Percentiles rank a stretch among this genome's conserved stretches.
Evolutionary conservation across 1,140 invertebrate genomes (phyloP).

Genomic region (Aradophagus sp.): DNA sequence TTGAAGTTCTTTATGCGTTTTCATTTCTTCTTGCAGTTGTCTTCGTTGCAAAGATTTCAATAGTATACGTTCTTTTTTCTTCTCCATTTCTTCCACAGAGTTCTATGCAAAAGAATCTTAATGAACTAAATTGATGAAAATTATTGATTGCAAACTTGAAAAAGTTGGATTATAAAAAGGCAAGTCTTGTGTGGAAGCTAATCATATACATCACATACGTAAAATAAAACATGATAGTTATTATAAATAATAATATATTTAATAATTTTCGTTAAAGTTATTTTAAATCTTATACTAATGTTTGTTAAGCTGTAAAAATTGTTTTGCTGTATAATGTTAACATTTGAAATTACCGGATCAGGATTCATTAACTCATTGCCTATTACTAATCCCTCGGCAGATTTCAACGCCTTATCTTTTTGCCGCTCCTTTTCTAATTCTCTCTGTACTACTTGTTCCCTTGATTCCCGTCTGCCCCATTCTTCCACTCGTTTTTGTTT

Average conservation of each 20-base stretch:
- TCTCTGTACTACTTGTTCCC: constrained; percentile 66
- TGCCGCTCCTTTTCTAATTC: constrained; percentile 70
- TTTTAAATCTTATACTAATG: too few relatives aligned
- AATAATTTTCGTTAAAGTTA: too few relatives aligned
- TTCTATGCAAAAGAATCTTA: constrained; percentile 76
- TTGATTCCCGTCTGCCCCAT: constrained; percentile 64
- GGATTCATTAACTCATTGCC: constrained; percentile 80
- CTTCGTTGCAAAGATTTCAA: constrained; percentile 88
- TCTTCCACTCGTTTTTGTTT: constrained; percentile 69
- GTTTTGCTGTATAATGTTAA: too few relatives aligned
- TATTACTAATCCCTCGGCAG: constrained; percentile 81
- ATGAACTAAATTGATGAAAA: too few relatives aligned
- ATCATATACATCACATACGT: too few relatives aligned
- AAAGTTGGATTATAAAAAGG: too few relatives aligned
- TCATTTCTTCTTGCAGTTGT: constrained; percentile 91
- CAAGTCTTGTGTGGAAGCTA: too few relatives aligned
- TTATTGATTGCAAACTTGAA: too few relatives aligned
- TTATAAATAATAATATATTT: too few relatives aligned
- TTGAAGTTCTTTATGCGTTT: constrained; percentile 89
- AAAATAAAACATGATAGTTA: too few relatives aligned
- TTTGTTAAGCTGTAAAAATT: too few relatives aligned
- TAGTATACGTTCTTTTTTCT: constrained; percentile 92
- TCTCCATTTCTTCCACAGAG: constrained; percentile 90
- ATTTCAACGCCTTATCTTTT: constrained; percentile 64
- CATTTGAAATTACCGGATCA: constrained; percentile 77